phyloP scores from a whole-genome alignment of 2,113 vertebrate species.

The Nothobranchius furzeri region DNA sequence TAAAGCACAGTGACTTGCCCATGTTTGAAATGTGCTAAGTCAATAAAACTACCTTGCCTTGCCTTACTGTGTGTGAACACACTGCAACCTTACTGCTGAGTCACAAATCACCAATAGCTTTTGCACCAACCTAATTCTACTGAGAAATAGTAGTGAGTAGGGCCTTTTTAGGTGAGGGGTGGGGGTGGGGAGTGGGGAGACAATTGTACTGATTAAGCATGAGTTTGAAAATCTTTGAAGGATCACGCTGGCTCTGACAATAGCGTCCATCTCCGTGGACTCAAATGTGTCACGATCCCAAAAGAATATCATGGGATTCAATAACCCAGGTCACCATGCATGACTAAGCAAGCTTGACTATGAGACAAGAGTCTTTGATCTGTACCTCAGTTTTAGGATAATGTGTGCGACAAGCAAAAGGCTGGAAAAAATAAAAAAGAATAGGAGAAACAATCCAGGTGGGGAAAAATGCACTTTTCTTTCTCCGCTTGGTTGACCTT shows the following conservation, averaged over 20 bases:
- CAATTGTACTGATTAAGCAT: slow-evolving; percentile 23
- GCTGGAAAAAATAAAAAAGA: background rate
- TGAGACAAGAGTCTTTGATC: slow-evolving; percentile 10
- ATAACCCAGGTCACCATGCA: background rate
- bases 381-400: slow-evolving; percentile 3
- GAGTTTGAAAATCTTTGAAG: slow-evolving; percentile 16
- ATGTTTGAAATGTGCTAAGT: too few relatives aligned
- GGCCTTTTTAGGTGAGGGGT: background rate
- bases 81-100: slow-evolving; percentile 41
- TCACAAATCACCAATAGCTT: slow-evolving; percentile 41
- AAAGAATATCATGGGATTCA: slow-evolving; percentile 12
- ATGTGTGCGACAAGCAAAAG: slow-evolving; percentile 1
- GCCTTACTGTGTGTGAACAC: slow-evolving; percentile 3
- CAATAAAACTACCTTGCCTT: too few relatives aligned
- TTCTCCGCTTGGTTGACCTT: slow-evolving; percentile 22
- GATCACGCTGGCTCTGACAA: background rate
- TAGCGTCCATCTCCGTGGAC: slow-evolving; percentile 2
- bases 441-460: slow-evolving; percentile 1
- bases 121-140: slow-evolving; percentile 21
- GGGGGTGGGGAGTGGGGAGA: too few relatives aligned
- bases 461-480: background rate
- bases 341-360: slow-evolving; percentile 13
- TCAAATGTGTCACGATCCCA: slow-evolving; percentile 1
- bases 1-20: too few relatives aligned
- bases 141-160: slow-evolving; percentile 21